Evolutionary conservation across 2,113 vertebrate species (phyloP), one percentile per base, ranked within the genome.

Genomic region (Tympanuchus pallidicinctus): DNA sequence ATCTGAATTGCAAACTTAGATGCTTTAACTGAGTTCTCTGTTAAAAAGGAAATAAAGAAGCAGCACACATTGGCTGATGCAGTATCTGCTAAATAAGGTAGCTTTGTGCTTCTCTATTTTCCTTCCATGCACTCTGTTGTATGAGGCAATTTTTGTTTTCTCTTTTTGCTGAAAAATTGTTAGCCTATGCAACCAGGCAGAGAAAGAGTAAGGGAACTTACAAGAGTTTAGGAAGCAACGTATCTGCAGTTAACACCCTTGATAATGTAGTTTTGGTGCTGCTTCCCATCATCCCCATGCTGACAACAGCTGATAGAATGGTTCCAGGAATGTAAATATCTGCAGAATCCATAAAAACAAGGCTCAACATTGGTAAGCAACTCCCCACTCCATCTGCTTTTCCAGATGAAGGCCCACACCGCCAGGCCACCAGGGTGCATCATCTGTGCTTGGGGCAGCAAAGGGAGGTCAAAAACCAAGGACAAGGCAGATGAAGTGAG

Each of bases 231-330:
- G 63, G 28, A 92, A 54, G n/a, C 45, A 93, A 74, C 14, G 45
- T 54, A 82, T 86, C 40, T 89, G 36, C 36, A 59, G 85, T 86
- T 70, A 95, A 91, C 32, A 20, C 72, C 89, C 84, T 64, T 47
- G 22, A 50, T 96, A 85, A 95, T 89, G 80, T 89, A 95, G 67
- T 34, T 74, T 91, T 91, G 87, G 76, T 94, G 80, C 15, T 77
- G 78, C 72, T 95, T 79, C 91, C 89, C 54, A 59, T 11, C 45
- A 84, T 70, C 92, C 84, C 42, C 48, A 82, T 73, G 45, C 25
- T 7, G 17, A 65, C 57, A 90, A 85, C 2, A 8, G 67, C 42
- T 88, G 82, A 87, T 71, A 87, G 60, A 54, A 94, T 25, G 13
- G 34, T 83, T 94, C 56, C 87, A 78, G 75, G 69, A 94, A 93